Base-by-base conservation (phyloP, 2,797 vertebrate species). In the Paguma larvata region DNA sequence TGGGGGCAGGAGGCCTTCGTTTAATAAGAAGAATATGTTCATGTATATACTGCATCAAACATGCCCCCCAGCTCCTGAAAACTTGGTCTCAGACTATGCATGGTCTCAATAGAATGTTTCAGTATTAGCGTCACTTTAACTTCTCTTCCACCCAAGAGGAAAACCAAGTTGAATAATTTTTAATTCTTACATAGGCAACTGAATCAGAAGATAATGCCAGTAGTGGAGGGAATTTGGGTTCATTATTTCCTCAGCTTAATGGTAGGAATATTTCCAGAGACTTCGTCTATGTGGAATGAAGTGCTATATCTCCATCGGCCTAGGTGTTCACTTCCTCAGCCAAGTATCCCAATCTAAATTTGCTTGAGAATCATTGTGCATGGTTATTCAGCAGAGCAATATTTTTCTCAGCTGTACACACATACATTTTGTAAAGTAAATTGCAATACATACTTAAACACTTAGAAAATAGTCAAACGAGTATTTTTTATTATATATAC, bases 221-320 rank as follows among this genome's bases (percentile, higher is more conserved):
- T 46, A 59, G 5, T 59, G 32, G 25, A 88, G n/a, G 34, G n/a
- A 44, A 65, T 78, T 80, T 75, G 7, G 27, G 44, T 56, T 27
- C 15, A 5, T 91, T 62, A 23, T 68, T n/a, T 75, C 34, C 18
- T 84, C 15, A 12, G 7, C 12, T 34, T 70, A 4, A 23, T 23
- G 27, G 46, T 25, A 46, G 27, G 11, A 2, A 5, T 63, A 11
- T 87, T 88, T 65, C 0, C 72, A 38, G 19, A 85, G 27, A 6
- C 4, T 51, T 11, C 44, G 30, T 83, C 53, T 84, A 1, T 38
- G 19, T 14, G 15, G 21, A 78, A 59, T 1, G 27, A 3, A 23
- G 14, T 7, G 13, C 32, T 46, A 0, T 0, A 16, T 6, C 65
- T 25, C 25, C 12, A 15, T 25, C 21, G 14, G 21, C 13, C 32